Evolutionary conservation across 2,113 vertebrate species (phyloP).

Genomic region (Mormyrus lacerda): DNA sequence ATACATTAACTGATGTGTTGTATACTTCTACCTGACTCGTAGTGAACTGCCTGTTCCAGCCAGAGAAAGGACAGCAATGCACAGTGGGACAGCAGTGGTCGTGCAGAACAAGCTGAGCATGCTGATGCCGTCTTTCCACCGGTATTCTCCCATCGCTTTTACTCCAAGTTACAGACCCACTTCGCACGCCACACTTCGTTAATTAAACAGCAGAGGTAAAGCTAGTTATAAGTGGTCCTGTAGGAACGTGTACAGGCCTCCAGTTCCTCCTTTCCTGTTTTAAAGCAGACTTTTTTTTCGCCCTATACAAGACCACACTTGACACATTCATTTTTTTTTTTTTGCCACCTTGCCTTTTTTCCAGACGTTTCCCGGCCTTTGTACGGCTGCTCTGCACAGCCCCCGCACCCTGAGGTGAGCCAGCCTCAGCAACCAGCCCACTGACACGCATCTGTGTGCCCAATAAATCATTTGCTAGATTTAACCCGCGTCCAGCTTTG

Average conservation of each 20-base stretch:
- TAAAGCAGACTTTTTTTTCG: conserved; percentile 34
- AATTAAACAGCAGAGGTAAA: not conserved
- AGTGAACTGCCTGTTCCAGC: not conserved
- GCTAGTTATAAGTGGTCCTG: not conserved
- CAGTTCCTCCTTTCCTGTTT: conserved; percentile 21
- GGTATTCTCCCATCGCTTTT: not conserved
- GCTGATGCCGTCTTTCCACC: not conserved
- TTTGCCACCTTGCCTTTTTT: conserved; percentile 26
- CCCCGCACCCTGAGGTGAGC: conserved; percentile 45
- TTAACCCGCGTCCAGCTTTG: conserved; percentile 36
- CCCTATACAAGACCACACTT: conserved; percentile 41
- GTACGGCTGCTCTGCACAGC: conserved; percentile 47
- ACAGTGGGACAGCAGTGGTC: not conserved
- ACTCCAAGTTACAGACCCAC: not conserved
- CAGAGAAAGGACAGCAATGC: not conserved
- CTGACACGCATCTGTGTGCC: conserved; percentile 47
- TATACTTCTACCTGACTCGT: not conserved
- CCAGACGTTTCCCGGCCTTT: conserved; percentile 46
- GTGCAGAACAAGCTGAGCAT: not conserved
- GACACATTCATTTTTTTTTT: conserved; percentile 35
- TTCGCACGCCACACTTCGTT: not conserved
- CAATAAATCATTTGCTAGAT: conserved; percentile 47
- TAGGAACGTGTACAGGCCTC: not conserved
- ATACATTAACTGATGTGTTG: not conserved
- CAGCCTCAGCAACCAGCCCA: conserved; percentile 48